Evolutionary conservation across 1,140 invertebrate species (phyloP), one percentile per base, ranked within the genome.

Genomic region (Anastrepha ludens): DNA sequence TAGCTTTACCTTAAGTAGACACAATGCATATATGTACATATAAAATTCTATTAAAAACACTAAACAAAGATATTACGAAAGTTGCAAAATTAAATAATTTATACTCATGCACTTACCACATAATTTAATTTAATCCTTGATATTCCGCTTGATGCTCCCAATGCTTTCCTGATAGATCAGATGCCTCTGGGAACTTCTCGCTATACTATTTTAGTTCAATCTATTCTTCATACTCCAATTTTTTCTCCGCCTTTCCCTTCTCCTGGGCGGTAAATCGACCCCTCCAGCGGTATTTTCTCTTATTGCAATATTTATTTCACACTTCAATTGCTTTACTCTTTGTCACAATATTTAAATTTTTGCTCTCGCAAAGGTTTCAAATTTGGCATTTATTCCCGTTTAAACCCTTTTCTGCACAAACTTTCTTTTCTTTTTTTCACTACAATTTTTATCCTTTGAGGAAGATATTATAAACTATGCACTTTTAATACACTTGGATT

Each of bases 41-140:
- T 13, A 58, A 58, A 58, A 58, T 17, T 11, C 50, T 55, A 55
- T 55, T 8, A 55, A 55, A 55, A 55, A 55, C 6, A 55, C 50
- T 55, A 55, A 55, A 55, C 11, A 55, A 55, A 55, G 11, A 55
- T 8, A 55, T 6, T 70, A 7, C 6, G 41, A 55, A 55, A 55
- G 50, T 55, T 55, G 11, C 11, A 55, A 29, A 29, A 1, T 29
- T 29, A 29, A 29, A 29, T 29, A 29, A 29, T 29, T 29, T 41
- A 39, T 67, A 67, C 39, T 67, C 39, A 39, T 67, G 15, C 4
- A 58, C 74, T 81, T 81, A 81, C 74, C 74, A 81, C 47, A 81
- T 55, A 41, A 55, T 81, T 55, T 81, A 47, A 13, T 9, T 74
- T 74, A 74, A 44, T 74, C 39, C 67, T 44, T 74, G 11, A 74